These are phyloP conservation scores for Eudyptes chrysolophus DNA, from an alignment of 2,113 vertebrate species.

Conservation along the genomic window DNA sequence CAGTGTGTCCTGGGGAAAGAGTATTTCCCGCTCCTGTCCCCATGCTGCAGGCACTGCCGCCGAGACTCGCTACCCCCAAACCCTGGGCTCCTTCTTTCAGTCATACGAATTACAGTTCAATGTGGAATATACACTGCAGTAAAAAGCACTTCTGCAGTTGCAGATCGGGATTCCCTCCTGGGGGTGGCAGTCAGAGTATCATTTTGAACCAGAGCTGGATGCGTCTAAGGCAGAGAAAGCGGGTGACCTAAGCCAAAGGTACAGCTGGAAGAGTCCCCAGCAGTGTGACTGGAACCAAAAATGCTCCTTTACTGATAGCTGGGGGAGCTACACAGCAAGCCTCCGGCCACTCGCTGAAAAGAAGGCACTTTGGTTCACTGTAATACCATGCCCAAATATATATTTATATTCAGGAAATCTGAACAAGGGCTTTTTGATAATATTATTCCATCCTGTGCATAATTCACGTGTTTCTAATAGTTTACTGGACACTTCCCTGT, in stretches of 20 bases:
- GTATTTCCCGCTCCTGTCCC: accelerated
- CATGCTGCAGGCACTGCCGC: not conserved
- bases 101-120: accelerated
- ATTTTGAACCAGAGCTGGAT: not conserved
- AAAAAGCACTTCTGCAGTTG: not conserved
- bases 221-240: not conserved
- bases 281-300: not conserved
- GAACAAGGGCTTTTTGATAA: not conserved
- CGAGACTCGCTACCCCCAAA: accelerated
- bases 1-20: not conserved
- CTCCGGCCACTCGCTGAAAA: not conserved
- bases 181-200: not conserved
- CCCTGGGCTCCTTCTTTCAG: not conserved
- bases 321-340: not conserved
- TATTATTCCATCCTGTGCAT: constrained; percentile 1
- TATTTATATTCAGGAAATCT: not conserved
- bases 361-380: not conserved
- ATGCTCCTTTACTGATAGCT: not conserved
- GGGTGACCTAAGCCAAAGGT: not conserved
- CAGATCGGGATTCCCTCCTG: not conserved
- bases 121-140: accelerated
- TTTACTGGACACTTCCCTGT: not conserved
- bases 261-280: not conserved
- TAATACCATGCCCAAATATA: not conserved
- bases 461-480: constrained; percentile 12